A percentile compares a stretch with the other conserved stretches of the same genome.
phyloP scores from a whole-genome alignment of 2,113 vertebrate genomes.

The Ameiurus melas region DNA sequence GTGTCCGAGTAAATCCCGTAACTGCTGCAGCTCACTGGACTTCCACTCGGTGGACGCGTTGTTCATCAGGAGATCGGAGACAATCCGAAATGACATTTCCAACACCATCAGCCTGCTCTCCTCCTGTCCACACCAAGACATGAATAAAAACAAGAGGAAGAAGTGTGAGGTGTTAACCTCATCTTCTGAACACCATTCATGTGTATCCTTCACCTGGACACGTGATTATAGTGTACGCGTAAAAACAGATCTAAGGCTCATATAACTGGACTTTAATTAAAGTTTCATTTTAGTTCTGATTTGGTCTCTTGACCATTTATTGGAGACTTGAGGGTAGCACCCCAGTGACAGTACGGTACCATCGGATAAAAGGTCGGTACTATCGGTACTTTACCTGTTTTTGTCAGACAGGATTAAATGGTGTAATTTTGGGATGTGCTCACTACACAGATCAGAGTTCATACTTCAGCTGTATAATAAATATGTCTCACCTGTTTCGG shows the following conservation, averaged over 20 bases:
- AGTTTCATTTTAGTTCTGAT: background rate
- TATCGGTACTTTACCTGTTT: background rate
- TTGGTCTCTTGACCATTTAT: background rate
- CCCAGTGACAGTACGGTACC: no score
- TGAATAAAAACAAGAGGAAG: no score
- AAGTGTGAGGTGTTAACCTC: no score
- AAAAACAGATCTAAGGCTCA: background rate
- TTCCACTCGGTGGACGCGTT: background rate
- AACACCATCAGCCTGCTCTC: background rate
- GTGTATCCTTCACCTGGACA: background rate
- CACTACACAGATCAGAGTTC: background rate
- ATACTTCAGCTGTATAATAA: background rate
- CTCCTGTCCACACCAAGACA: background rate
- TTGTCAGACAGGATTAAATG: background rate
- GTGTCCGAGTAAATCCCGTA: slow-evolving; percentile 1
- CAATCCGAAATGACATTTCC: slow-evolving; percentile 7
- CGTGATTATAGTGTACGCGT: background rate
- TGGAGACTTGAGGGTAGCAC: background rate
- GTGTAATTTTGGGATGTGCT: background rate
- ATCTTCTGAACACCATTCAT: background rate
- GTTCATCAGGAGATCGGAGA: slow-evolving; percentile 43
- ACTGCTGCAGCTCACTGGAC: background rate
- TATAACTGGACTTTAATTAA: no score
- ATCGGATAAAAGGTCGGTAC: no score
- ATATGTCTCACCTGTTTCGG: background rate